phyloP scores from a whole-genome alignment of 1,140 invertebrate genomes.

The Parasteatoda tepidariorum region DNA sequence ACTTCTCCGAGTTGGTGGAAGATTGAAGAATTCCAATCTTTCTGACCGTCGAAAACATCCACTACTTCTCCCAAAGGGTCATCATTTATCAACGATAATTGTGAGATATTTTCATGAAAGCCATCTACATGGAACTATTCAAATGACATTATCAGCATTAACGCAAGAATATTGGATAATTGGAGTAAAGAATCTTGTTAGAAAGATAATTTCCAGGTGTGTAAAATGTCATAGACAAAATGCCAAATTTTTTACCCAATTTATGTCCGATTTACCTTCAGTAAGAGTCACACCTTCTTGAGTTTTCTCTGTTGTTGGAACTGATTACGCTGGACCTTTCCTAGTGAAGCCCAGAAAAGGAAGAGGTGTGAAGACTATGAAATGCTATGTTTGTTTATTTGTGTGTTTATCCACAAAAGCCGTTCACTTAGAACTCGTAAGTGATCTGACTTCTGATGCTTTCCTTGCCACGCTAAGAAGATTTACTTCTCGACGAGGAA shows the following conservation, averaged over 20 bases:
- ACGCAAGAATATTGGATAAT: constrained; percentile 27
- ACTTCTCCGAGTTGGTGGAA: too few species aligned
- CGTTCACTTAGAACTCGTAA: constrained; percentile 17
- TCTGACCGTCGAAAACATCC: too few species aligned
- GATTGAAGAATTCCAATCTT: too few species aligned
- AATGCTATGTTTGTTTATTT: too few species aligned
- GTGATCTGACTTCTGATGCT: neutral
- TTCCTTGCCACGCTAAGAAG: constrained; percentile 5
- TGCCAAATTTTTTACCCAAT: neutral
- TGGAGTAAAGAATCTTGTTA: neutral
- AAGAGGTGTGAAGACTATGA: too few species aligned
- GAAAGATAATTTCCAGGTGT: constrained; percentile 19
- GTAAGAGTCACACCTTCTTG: neutral
- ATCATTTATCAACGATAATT: too few species aligned
- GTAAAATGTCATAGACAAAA: constrained; percentile 11
- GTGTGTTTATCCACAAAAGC: constrained; percentile 10
- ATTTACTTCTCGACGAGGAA: neutral
- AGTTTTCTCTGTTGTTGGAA: neutral
- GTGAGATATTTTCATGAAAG: constrained; percentile 12
- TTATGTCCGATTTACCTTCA: constrained; percentile 10
- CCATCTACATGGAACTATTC: neutral
- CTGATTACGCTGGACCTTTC: constrained; percentile 37
- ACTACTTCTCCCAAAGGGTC: too few species aligned
- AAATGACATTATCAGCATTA: too few species aligned
- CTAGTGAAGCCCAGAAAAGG: too few species aligned